These are phyloP conservation scores for Picathartes gymnocephalus DNA, from an alignment of 2,113 vertebrate genomes.

Conservation along the genomic window DNA sequence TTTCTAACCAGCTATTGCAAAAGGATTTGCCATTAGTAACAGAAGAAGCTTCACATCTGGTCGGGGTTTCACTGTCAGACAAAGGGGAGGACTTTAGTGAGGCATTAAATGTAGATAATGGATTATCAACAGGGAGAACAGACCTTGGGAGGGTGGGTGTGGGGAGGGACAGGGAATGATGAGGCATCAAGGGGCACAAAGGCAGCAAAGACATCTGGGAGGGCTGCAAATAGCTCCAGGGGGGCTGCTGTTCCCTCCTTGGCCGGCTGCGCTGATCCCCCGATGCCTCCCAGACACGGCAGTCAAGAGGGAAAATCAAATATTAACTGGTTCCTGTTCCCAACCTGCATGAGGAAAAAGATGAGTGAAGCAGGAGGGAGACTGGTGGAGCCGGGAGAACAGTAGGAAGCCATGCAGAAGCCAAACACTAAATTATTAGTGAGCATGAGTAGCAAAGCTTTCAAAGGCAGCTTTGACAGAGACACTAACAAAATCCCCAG, in stretches of 20 bases:
- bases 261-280: neutral
- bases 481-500: slow-evolving; percentile 22
- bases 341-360: neutral
- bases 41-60: slow-evolving; percentile 52
- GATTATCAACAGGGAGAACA: slow-evolving; percentile 40
- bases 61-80: neutral
- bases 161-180: neutral
- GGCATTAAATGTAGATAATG: slow-evolving; percentile 58
- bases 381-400: slow-evolving; percentile 9
- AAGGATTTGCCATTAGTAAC: slow-evolving; percentile 51
- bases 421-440: slow-evolving; percentile 63
- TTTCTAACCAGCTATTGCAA: slow-evolving; percentile 5
- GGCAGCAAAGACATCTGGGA: neutral
- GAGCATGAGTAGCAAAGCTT: slow-evolving; percentile 26
- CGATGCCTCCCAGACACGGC: neutral
- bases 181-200: neutral
- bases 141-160: neutral
- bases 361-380: neutral
- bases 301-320: neutral
- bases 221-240: neutral
- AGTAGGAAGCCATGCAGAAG: slow-evolving; percentile 59
- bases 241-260: neutral
- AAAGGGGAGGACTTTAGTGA: slow-evolving; percentile 4
- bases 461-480: slow-evolving; percentile 38
- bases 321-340: slow-evolving; percentile 39